Evolutionary conservation across 2,797 vertebrate genomes (phyloP).

Genomic region (Chelonia mydas): DNA sequence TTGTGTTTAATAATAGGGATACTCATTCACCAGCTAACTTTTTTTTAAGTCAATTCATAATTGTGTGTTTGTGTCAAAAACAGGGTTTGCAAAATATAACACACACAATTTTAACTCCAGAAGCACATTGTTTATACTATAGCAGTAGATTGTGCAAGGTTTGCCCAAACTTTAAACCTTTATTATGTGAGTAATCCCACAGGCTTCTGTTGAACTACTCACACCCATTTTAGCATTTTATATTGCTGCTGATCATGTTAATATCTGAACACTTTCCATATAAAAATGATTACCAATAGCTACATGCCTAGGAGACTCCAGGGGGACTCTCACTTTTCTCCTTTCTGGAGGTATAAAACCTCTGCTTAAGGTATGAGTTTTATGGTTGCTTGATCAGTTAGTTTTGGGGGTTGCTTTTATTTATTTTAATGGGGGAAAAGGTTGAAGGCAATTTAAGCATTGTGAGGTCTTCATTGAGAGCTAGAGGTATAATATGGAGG

Average conservation of each 20-base stretch:
- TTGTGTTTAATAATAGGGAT: background rate
- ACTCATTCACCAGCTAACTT: background rate
- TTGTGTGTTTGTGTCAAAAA: accelerated
- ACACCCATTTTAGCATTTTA: background rate
- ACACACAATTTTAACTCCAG: background rate
- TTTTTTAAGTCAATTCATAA: background rate
- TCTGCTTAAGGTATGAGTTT: no score
- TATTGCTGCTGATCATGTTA: background rate
- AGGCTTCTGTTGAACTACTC: background rate
- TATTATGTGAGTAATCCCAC: background rate
- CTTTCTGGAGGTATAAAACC: no score
- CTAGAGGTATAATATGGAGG: no score
- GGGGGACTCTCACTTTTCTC: no score
- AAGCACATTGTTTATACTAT: background rate
- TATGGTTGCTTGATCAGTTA: no score
- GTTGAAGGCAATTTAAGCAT: no score
- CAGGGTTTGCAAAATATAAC: background rate
- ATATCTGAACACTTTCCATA: no score
- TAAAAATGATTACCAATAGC: no score
- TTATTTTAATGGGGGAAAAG: no score
- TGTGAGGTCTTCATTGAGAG: no score
- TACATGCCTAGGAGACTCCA: no score
- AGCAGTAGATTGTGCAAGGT: constrained; percentile 6
- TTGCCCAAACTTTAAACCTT: background rate
- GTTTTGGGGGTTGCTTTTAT: no score